A percentile compares a stretch with the other conserved stretches of the same genome.
Evolutionary conservation across 2,797 vertebrate genomes (phyloP).

Genomic region (Lycodopsis pacificus): DNA sequence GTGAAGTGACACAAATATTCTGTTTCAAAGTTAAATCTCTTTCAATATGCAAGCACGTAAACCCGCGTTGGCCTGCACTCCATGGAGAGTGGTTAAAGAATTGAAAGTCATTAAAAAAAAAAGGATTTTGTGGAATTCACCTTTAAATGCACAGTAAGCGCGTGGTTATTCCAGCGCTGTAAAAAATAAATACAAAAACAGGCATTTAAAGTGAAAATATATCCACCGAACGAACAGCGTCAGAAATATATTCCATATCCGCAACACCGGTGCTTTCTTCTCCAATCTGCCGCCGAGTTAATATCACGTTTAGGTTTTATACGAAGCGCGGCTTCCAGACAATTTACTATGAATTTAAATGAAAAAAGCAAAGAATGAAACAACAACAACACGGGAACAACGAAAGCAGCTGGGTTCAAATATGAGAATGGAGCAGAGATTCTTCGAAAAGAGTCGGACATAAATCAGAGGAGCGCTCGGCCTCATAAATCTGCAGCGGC

Average conservation of each 20-base stretch:
- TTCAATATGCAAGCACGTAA: too few species aligned
- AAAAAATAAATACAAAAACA: not conserved
- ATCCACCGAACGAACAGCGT: not conserved
- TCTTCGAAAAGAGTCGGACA: constrained; percentile 42
- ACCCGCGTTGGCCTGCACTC: not conserved
- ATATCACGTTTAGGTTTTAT: not conserved
- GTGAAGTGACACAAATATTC: too few species aligned
- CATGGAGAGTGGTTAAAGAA: not conserved
- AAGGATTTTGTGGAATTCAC: not conserved
- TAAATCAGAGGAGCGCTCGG: constrained; percentile 57
- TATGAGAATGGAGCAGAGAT: constrained; percentile 7
- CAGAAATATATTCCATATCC: not conserved
- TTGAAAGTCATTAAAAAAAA: not conserved
- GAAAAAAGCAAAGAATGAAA: not conserved
- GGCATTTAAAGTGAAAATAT: not conserved
- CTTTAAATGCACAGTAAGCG: not conserved
- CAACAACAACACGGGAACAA: not conserved
- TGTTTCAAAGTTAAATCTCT: too few species aligned
- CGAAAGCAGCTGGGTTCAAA: not conserved
- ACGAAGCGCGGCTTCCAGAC: too few species aligned
- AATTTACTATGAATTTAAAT: too few species aligned
- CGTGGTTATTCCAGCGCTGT: not conserved
- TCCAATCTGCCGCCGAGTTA: not conserved
- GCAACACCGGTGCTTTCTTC: not conserved
- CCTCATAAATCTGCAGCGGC: constrained; percentile 64